Conservation (phyloP, 2,113 vertebrate species). For the Cinclus cinclus region DNA sequence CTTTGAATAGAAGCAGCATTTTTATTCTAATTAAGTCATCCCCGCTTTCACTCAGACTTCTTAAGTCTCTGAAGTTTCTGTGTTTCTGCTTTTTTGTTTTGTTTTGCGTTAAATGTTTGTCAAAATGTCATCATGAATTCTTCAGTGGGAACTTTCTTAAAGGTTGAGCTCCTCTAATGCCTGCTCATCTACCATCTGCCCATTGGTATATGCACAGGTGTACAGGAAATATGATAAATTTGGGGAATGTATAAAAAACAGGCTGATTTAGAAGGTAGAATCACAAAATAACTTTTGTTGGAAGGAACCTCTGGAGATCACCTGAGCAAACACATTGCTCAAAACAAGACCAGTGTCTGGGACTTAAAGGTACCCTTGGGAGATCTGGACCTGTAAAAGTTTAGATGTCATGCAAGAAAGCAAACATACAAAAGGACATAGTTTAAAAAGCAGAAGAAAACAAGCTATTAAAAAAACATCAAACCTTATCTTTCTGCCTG, state of each 20-base stretch:
- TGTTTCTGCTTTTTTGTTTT: background rate
- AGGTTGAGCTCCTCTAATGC: background rate
- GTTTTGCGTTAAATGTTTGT: background rate
- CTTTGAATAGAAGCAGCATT: background rate
- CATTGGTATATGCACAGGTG: rapidly evolving
- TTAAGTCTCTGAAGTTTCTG: background rate
- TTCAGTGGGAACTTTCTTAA: background rate
- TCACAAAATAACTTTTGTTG: background rate
- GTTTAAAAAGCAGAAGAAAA: background rate
- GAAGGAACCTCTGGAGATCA: background rate
- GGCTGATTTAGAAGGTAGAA: background rate
- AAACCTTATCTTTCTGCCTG: background rate
- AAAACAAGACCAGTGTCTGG: background rate
- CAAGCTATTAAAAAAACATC: background rate
- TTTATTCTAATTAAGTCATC: background rate
- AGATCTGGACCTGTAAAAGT: background rate
- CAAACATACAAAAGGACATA: background rate
- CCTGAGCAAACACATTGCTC: background rate
- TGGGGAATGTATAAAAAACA: background rate
- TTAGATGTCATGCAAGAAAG: background rate
- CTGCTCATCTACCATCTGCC: background rate
- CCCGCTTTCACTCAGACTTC: background rate
- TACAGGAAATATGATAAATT: background rate
- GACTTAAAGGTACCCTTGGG: background rate
- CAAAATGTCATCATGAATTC: background rate